Conservation (phyloP, 1,140 invertebrate genomes). For the Drosophila pectinifera region DNA sequence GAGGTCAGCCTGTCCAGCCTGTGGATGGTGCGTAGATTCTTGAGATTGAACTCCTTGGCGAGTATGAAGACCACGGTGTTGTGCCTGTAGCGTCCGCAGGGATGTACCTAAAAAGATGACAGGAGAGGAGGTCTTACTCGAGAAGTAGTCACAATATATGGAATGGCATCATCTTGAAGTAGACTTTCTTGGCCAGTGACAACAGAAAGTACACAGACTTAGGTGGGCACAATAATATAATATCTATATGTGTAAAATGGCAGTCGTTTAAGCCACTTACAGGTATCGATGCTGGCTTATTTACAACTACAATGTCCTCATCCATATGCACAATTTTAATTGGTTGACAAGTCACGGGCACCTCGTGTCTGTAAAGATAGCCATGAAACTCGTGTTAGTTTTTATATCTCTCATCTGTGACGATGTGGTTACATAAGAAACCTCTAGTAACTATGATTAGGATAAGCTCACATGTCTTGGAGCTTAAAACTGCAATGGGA, state of each 20-base stretch:
- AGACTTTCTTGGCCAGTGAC: constrained; percentile 5
- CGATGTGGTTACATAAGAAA: constrained; percentile 25
- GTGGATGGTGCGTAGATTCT: constrained; percentile 96
- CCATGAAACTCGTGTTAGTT: constrained; percentile 42
- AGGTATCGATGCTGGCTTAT: constrained; percentile 99
- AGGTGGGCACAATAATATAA: neutral
- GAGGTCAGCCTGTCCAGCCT: constrained; percentile 97
- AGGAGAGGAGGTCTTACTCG: too few relatives aligned
- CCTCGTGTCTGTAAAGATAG: constrained; percentile 95
- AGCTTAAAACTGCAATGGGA: neutral
- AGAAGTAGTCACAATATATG: too few relatives aligned
- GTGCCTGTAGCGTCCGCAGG: constrained; percentile 97
- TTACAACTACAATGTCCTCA: constrained; percentile 99
- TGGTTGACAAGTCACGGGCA: constrained; percentile 96
- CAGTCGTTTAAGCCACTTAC: constrained; percentile 93
- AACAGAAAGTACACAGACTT: constrained; percentile 11
- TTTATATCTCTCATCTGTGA: constrained; percentile 21
- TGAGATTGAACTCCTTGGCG: constrained; percentile 97
- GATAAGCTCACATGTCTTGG: too few relatives aligned
- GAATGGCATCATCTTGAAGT: constrained; percentile 12
- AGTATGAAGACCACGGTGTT: constrained; percentile 98
- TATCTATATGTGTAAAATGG: constrained; percentile 85
- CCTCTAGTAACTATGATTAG: neutral
- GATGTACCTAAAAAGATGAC: constrained; percentile 93
- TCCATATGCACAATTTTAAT: constrained; percentile 98